Percentiles rank a stretch among this genome's conserved stretches.
phyloP scores from a whole-genome alignment of 2,113 vertebrate genomes.

The Lota lota region DNA sequence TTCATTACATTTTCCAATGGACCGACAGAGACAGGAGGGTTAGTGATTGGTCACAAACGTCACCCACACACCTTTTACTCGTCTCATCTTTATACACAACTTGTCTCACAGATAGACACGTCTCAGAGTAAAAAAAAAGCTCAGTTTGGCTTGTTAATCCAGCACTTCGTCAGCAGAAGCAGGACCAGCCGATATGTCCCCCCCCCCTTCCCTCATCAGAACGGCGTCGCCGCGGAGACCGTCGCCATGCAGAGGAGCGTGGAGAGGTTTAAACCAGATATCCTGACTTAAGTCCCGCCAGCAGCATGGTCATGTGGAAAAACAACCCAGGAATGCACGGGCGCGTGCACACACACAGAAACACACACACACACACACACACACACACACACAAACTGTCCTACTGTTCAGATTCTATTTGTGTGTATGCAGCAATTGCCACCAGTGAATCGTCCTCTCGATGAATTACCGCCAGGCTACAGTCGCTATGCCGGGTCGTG shows the following conservation, averaged over 20 bases:
- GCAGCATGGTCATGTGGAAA: constrained; percentile 63
- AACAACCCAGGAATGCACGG: constrained; percentile 68
- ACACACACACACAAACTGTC: neutral
- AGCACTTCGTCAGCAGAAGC: no score
- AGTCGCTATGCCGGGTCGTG: no score
- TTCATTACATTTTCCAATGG: neutral
- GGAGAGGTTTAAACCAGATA: constrained; percentile 67
- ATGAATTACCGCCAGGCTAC: no score
- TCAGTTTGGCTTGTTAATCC: no score
- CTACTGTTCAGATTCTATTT: neutral
- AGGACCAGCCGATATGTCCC: neutral
- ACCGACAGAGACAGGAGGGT: neutral
- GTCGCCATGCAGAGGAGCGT: constrained; percentile 56
- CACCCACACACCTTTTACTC: neutral
- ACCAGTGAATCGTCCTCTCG: no score
- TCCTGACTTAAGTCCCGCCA: constrained; percentile 63
- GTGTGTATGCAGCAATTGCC: neutral
- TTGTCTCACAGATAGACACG: no score
- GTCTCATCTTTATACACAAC: no score
- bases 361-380: neutral
- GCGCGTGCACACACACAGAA: neutral
- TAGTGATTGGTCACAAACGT: neutral
- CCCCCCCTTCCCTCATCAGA: constrained; percentile 33
- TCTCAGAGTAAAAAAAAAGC: no score
- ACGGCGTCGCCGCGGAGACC: constrained; percentile 29